A percentile compares a stretch with the other conserved stretches of the same genome.
These are phyloP conservation scores for Eumacrocentrus americanus DNA, from an alignment of 2,888 invertebrate genomes.

Conservation along the genomic window DNA sequence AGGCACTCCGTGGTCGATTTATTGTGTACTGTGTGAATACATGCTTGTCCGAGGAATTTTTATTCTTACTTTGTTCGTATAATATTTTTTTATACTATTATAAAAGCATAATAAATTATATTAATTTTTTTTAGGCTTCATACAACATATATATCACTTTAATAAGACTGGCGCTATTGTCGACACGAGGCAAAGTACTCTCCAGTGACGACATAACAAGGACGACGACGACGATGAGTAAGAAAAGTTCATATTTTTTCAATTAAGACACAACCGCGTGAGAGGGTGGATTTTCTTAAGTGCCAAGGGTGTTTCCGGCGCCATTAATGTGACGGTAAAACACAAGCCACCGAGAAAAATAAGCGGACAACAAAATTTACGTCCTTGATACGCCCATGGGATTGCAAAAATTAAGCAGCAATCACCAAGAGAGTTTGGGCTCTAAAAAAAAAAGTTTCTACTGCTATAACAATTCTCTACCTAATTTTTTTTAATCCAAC, in stretches of 20 bases:
- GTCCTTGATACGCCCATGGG: background rate
- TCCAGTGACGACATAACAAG: slow-evolving; percentile 22
- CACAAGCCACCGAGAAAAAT: slow-evolving; percentile 16
- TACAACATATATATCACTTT: background rate
- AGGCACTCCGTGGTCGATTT: background rate
- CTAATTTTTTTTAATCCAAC: background rate
- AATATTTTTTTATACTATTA: background rate
- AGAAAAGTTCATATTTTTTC: slow-evolving; percentile 61
- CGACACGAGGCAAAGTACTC: slow-evolving; percentile 47
- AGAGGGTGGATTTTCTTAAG: slow-evolving; percentile 26
- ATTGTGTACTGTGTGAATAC: background rate
- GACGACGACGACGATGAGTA: slow-evolving; percentile 15
- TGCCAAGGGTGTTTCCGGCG: slow-evolving; percentile 44
- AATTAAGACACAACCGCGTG: slow-evolving; percentile 52
- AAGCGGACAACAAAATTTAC: background rate
- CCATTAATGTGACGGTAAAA: slow-evolving; percentile 55
- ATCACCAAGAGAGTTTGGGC: background rate
- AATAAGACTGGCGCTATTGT: background rate
- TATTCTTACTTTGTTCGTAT: background rate
- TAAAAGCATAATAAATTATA: background rate
- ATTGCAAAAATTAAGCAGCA: background rate
- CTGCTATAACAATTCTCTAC: background rate
- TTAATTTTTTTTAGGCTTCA: background rate
- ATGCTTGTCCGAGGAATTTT: too few species aligned
- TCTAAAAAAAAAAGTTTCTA: slow-evolving; percentile 2